A percentile compares a stretch with the other conserved stretches of the same genome.
Conservation (phyloP, 2,888 invertebrate species). For the Zootermopsis nevadensis region DNA sequence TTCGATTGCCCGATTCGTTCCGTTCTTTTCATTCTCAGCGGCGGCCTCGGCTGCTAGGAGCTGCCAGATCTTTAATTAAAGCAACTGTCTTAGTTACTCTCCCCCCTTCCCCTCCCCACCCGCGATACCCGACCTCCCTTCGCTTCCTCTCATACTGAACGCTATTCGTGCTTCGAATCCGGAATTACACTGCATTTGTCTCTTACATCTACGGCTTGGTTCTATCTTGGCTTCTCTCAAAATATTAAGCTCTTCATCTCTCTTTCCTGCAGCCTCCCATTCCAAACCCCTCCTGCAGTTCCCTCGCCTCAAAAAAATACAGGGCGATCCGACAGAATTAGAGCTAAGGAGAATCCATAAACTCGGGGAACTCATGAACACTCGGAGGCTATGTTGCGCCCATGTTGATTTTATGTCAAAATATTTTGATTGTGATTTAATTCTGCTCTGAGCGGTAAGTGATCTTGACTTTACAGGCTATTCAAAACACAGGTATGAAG, state of each 20-base stretch:
- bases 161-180: constrained; percentile 51
- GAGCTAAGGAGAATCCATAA: neutral
- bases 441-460: no score
- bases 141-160: constrained; percentile 28
- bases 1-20: constrained; percentile 29
- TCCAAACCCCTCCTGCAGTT: constrained; percentile 20
- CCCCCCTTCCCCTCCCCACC: constrained; percentile 30
- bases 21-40: constrained; percentile 32
- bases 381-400: no score
- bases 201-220: constrained; percentile 14
- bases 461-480: no score
- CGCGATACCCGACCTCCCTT: constrained; percentile 41
- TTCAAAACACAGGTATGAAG: no score
- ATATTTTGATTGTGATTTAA: no score
- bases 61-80: constrained; percentile 52
- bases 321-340: constrained; percentile 5
- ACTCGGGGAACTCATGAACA: neutral
- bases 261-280: constrained; percentile 25
- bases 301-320: neutral
- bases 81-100: constrained; percentile 52
- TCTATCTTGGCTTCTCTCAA: constrained; percentile 41
- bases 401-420: neutral
- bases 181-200: constrained; percentile 46
- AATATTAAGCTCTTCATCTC: constrained; percentile 28
- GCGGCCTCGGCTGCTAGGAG: neutral